A percentile compares a stretch with the other conserved stretches of the same genome.
phyloP scores from a whole-genome alignment of 2,113 vertebrate genomes.

The Xyrauchen texanus region DNA sequence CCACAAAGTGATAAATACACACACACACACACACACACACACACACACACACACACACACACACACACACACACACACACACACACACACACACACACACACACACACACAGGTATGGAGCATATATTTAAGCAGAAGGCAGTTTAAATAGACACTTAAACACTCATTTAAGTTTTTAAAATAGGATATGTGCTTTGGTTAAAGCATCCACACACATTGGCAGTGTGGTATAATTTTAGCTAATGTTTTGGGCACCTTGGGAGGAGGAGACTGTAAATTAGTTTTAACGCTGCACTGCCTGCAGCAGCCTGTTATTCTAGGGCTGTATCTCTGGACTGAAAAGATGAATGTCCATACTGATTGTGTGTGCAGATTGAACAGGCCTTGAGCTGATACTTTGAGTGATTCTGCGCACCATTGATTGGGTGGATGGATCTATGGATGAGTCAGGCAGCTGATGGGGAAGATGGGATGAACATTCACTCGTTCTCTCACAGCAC shows the following conservation, averaged over 20 bases:
- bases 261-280: constrained; percentile 50
- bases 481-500: constrained; percentile 48
- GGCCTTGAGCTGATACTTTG: constrained; percentile 79
- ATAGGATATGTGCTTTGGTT: constrained; percentile 40
- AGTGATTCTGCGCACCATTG: constrained; percentile 77
- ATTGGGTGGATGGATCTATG: constrained; percentile 80
- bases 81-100: too few species aligned
- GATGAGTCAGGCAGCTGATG: constrained; percentile 65
- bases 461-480: constrained; percentile 58
- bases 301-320: constrained; percentile 18
- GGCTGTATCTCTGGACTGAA: constrained; percentile 46
- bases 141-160: constrained; percentile 38
- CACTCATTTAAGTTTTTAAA: constrained; percentile 44
- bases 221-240: constrained; percentile 35
- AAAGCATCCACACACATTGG: constrained; percentile 35
- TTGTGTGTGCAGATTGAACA: constrained; percentile 80
- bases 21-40: too few species aligned
- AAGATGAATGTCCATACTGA: constrained; percentile 82
- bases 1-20: too few species aligned
- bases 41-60: too few species aligned
- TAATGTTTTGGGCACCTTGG: constrained; percentile 24
- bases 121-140: background rate
- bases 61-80: too few species aligned
- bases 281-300: background rate
- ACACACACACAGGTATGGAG: constrained; percentile 8